A percentile compares a stretch with the other conserved stretches of the same genome.
phyloP scores from a whole-genome alignment of 2,888 invertebrate genomes.

The Aleiodes leptofemur region DNA sequence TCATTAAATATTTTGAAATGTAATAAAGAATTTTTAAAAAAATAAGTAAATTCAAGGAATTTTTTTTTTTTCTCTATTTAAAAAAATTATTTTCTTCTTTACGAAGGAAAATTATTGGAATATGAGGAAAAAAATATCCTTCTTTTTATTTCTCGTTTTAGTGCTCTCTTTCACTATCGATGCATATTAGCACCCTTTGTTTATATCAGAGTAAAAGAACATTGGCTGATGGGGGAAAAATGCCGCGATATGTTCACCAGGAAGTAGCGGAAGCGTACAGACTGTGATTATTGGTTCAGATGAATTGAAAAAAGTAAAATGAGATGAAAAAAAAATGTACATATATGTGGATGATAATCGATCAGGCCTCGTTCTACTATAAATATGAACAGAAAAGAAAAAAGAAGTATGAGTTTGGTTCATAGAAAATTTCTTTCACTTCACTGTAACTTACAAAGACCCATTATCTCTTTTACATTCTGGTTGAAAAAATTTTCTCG shows the following conservation, averaged over 20 bases:
- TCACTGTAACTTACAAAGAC: slow-evolving; percentile 38
- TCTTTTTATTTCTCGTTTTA: neutral
- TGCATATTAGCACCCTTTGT: slow-evolving; percentile 23
- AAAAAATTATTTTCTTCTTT: neutral
- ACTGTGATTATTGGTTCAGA: slow-evolving; percentile 43
- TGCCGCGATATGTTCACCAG: neutral
- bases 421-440: slow-evolving; percentile 42
- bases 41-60: too few relatives aligned
- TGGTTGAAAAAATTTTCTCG: slow-evolving; percentile 31
- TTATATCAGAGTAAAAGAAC: slow-evolving; percentile 29
- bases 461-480: neutral
- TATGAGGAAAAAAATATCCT: neutral
- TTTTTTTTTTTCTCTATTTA: neutral
- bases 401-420: slow-evolving; percentile 28
- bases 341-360: slow-evolving; percentile 7
- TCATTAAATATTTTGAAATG: neutral
- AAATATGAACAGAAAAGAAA: slow-evolving; percentile 40
- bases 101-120: neutral
- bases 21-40: neutral
- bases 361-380: slow-evolving; percentile 21
- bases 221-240: slow-evolving; percentile 24
- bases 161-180: slow-evolving; percentile 4
- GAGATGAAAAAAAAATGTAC: slow-evolving; percentile 12
- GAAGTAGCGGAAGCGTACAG: neutral
- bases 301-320: slow-evolving; percentile 38